These are phyloP conservation scores for Pseudomyrmex sp. DNA, from an alignment of 1,140 invertebrate species.

Conservation along the genomic window DNA sequence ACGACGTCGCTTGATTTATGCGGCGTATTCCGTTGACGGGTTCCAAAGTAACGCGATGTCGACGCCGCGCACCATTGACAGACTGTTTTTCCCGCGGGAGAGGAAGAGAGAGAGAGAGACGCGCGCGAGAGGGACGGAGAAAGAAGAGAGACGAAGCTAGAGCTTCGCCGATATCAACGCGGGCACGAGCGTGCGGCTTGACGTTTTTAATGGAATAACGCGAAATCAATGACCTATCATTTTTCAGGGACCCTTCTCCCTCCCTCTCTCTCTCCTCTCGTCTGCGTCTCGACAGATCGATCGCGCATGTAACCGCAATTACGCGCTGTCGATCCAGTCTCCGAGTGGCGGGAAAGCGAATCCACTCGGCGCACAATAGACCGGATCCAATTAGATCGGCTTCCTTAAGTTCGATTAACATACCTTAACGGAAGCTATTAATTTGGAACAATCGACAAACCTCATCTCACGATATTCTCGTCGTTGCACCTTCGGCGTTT, in stretches of 20 bases:
- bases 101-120: no score
- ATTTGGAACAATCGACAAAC: not conserved
- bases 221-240: conserved; percentile 58
- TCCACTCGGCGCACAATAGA: conserved; percentile 44
- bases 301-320: conserved; percentile 56
- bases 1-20: conserved; percentile 62
- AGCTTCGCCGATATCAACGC: conserved; percentile 31
- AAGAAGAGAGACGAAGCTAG: conserved; percentile 3
- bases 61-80: conserved; percentile 54
- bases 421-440: conserved; percentile 30
- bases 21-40: conserved; percentile 53
- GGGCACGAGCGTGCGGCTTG: conserved; percentile 11
- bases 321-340: conserved; percentile 22
- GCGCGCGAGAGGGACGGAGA: not conserved
- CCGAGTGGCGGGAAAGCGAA: conserved; percentile 26
- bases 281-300: conserved; percentile 33
- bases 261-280: not conserved
- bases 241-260: conserved; percentile 36
- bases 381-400: conserved; percentile 12
- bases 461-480: not conserved
- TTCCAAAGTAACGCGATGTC: conserved; percentile 55
- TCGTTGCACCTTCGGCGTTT: not conserved
- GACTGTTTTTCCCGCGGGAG: conserved; percentile 52
- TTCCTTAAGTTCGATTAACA: conserved; percentile 46
- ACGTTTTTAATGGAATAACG: conserved; percentile 62